A percentile compares a stretch with the other conserved stretches of the same genome.
phyloP scores from a whole-genome alignment of 2,113 vertebrate genomes.

The Oncorhynchus kisutch region DNA sequence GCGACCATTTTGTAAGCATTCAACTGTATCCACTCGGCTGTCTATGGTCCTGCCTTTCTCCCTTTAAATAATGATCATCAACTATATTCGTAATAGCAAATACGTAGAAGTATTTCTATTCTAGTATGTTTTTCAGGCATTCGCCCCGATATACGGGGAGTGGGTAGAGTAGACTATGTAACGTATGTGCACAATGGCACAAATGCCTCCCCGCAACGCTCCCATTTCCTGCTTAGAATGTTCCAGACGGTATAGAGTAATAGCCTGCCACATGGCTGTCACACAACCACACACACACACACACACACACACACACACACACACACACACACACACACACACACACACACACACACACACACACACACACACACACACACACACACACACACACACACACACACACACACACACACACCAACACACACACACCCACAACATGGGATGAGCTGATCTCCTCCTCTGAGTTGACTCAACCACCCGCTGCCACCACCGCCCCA shows the following conservation, averaged over 20 bases:
- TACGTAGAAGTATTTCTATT: background rate
- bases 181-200: background rate
- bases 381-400: conserved; percentile 11
- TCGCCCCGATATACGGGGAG: background rate
- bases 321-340: conserved; percentile 1
- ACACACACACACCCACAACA: conserved; percentile 15
- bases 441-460: conserved; percentile 57
- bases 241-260: conserved; percentile 47
- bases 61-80: conserved; percentile 1
- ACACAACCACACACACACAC: conserved; percentile 10
- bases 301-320: conserved; percentile 10
- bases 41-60: conserved; percentile 27
- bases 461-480: conserved; percentile 49
- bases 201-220: conserved; percentile 31
- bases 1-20: conserved; percentile 76
- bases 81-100: background rate
- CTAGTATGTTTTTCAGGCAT: conserved; percentile 23
- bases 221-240: conserved; percentile 50
- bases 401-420: conserved; percentile 8
- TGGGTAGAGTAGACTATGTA: background rate
- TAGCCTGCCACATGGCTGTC: conserved; percentile 52
- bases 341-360: conserved; percentile 21
- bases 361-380: conserved; percentile 1
- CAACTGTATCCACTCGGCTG: conserved; percentile 36
- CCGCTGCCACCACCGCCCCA: conserved; percentile 51